A percentile compares a stretch with the other conserved stretches of the same genome.
Conservation (phyloP, 1,140 invertebrate genomes). For the Pararge aegeria region DNA sequence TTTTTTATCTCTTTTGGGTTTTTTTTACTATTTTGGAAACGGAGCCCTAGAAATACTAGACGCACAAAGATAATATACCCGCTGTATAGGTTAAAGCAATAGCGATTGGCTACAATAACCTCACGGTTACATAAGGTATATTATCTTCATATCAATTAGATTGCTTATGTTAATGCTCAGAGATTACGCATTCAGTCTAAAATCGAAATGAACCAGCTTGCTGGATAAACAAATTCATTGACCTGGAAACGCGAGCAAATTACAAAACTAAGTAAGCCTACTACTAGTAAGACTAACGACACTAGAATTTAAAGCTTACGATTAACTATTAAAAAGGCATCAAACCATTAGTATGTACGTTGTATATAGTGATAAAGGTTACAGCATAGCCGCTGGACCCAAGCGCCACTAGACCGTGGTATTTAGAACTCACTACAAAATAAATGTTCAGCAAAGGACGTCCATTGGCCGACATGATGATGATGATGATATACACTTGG, state of each 20-base stretch:
- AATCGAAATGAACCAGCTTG: slow-evolving; percentile 19
- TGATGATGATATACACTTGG: too few relatives aligned
- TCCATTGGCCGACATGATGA: too few relatives aligned
- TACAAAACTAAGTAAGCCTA: background rate
- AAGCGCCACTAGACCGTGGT: too few relatives aligned
- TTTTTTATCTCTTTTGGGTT: too few relatives aligned
- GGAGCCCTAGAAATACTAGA: too few relatives aligned
- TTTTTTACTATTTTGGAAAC: too few relatives aligned
- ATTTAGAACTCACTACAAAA: too few relatives aligned
- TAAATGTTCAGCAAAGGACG: too few relatives aligned
- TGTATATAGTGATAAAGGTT: too few relatives aligned
- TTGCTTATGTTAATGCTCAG: slow-evolving; percentile 9
- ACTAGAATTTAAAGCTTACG: background rate
- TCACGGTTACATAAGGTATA: background rate
- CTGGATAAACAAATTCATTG: slow-evolving; percentile 13
- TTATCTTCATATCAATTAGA: background rate
- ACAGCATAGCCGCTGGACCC: too few relatives aligned
- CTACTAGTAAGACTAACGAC: background rate
- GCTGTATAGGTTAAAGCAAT: background rate
- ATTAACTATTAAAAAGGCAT: background rate
- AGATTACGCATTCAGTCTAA: slow-evolving; percentile 20
- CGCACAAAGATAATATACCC: background rate
- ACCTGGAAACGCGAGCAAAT: slow-evolving; percentile 16
- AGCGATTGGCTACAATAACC: background rate
- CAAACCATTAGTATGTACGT: background rate